Base-by-base conservation (phyloP, 2,797 vertebrate genomes). In the Sebastes miniatus region DNA sequence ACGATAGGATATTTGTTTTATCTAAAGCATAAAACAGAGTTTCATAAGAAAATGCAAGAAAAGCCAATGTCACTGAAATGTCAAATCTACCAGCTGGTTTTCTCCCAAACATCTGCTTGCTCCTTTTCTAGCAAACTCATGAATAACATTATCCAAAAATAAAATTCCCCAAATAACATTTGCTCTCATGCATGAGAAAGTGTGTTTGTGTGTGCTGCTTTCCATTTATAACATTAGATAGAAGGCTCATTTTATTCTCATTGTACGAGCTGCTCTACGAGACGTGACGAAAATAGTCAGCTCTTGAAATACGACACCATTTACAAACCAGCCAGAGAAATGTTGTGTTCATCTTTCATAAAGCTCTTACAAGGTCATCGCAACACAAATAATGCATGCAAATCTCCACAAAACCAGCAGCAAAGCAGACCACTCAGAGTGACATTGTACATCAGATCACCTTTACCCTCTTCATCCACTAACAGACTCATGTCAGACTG, bases 61-160 rank as follows among this genome's bases (percentile, higher is more conserved):
- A 73, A 67, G 24, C 9, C 36, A 58, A n/a, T 56, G 43, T 43
- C 27, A 62, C 34, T 34, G 47, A 76, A 67, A 73, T 64, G 54
- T 74, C 76, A 71, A 39, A 66, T 18, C 20, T 50, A 58, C 43
- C 59, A 73, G 34, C 14, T 18, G 7, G 24, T 59, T 69, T 64
- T 7, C 31, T 57, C 34, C 14, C 8, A 79, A 77, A 62, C 75
- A 77, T 47, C 72, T 29, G 73, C 73, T 25, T 27, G 20, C 57
- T 81, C 31, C 24, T 70, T 80, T 69, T 73, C 58, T 24, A 6
- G n/a, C 62, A 77, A 77, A 75, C 39, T 47, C 71, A 81, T 83
- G 71, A 86, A 87, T 81, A 82, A 57, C 58, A 79, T 83, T 77
- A 77, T 65, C 61, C 62, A 47, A 63, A 77, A 84, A 83, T 77